Percentiles rank a stretch among this genome's conserved stretches.
These are phyloP conservation scores for Coleophora flavipennella DNA, from an alignment of 2,888 invertebrate genomes.

Conservation along the genomic window DNA sequence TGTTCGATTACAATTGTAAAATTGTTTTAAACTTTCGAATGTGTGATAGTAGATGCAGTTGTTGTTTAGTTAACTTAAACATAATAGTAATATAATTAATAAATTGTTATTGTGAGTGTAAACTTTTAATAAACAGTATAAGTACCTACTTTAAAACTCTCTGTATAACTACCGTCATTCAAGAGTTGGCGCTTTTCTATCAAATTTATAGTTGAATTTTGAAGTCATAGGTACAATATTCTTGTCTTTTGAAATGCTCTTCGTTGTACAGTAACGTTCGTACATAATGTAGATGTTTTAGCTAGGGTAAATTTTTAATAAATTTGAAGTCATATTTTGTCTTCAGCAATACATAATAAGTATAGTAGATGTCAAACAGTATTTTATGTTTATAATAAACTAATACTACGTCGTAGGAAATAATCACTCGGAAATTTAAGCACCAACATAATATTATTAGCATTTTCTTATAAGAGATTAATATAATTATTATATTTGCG, in stretches of 20 bases:
- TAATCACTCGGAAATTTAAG: constrained; percentile 48
- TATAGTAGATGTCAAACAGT: constrained; percentile 40
- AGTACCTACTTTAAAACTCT: constrained; percentile 41
- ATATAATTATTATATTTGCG: constrained; percentile 22
- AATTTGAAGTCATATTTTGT: constrained; percentile 52
- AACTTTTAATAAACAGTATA: constrained; percentile 62
- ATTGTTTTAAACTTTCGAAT: constrained; percentile 73
- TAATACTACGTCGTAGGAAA: constrained; percentile 33
- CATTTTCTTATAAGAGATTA: constrained; percentile 37
- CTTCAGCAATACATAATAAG: constrained; percentile 44
- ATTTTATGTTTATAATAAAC: constrained; percentile 42
- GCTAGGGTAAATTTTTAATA: constrained; percentile 69
- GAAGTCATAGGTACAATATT: constrained; percentile 35
- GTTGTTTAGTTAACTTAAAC: constrained; percentile 71
- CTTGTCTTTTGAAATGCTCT: constrained; percentile 50
- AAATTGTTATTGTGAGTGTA: constrained; percentile 71
- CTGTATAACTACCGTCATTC: constrained; percentile 39
- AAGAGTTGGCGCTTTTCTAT: constrained; percentile 46
- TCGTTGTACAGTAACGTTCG: constrained; percentile 58
- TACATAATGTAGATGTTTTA: constrained; percentile 64
- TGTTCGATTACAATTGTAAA: constrained; percentile 68
- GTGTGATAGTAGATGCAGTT: constrained; percentile 75
- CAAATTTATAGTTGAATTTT: constrained; percentile 40
- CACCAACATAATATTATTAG: constrained; percentile 56
- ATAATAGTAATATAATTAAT: constrained; percentile 53